phyloP scores from a whole-genome alignment of 1,140 invertebrate genomes.

The Eufriesea mexicana region DNA sequence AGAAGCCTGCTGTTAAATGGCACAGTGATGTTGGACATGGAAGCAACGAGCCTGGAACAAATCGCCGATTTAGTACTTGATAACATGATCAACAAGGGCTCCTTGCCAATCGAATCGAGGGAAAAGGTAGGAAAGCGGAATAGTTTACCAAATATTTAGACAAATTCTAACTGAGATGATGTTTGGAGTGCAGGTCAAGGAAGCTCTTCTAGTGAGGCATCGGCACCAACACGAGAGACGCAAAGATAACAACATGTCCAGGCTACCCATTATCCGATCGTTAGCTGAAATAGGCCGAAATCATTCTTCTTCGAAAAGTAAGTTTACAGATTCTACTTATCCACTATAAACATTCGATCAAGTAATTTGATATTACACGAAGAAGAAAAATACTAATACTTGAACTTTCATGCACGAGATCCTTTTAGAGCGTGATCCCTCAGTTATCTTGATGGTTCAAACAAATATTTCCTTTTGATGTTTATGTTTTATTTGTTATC shows the following conservation, averaged over 20 bases:
- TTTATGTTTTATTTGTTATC: neutral
- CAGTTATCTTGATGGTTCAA: neutral
- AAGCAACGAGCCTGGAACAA: conserved; percentile 91
- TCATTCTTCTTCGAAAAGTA: conserved; percentile 97
- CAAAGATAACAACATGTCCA: conserved; percentile 90
- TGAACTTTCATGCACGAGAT: too few relatives aligned
- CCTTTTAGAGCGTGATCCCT: too few relatives aligned
- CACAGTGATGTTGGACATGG: conserved; percentile 95
- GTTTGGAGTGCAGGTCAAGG: conserved; percentile 85
- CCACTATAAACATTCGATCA: conserved; percentile 12
- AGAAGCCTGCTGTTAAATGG: conserved; percentile 94
- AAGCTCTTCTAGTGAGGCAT: conserved; percentile 94
- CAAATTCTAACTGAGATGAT: neutral
- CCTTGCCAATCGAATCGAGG: conserved; percentile 88
- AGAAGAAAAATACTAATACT: neutral
- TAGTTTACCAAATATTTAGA: neutral
- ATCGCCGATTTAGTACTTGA: conserved; percentile 96
- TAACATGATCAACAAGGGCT: conserved; percentile 92
- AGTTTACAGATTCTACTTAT: conserved; percentile 81
- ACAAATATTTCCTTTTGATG: too few relatives aligned
- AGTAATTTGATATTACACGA: conserved; percentile 26
- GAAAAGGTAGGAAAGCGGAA: conserved; percentile 86
- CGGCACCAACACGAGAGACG: conserved; percentile 96
- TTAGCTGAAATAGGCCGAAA: conserved; percentile 98
- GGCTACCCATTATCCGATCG: conserved; percentile 96